Base-by-base conservation (phyloP, 1,140 invertebrate genomes). In the Periplaneta americana region DNA sequence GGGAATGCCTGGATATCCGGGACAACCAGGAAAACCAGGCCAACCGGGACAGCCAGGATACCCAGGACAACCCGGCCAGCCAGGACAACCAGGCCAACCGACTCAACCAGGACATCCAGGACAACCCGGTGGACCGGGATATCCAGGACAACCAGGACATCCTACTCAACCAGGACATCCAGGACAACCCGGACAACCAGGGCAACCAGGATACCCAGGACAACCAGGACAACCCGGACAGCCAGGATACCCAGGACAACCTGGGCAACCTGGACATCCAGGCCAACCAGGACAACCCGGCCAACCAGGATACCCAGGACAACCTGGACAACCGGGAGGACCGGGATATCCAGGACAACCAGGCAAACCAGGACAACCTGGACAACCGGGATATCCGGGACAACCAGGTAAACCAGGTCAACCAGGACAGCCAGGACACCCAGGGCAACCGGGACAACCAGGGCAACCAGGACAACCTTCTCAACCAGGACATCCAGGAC, bases 401-500 rank as follows among this genome's bases (percentile, higher is more conserved):
- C 79, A 82, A 35, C 84, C 86, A 22, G 84, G 85, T 78, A 10
- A 76, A 32, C n/a, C n/a, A n/a, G n/a, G n/a, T n/a, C n/a, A n/a
- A n/a, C n/a, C n/a, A n/a, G n/a, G n/a, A n/a, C n/a, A n/a, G n/a
- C 84, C 85, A 82, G 85, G 84, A 32, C 79, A 83, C 33, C 81
- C 83, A 34, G 82, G 84, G 34, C 31, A 82, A 5, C 83, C 84
- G 31, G 83, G 84, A n/a, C 37, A 39, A 35, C 80, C 84, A 33
- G 84, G 83, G 33, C 81, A 84, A 36, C 82, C 84, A 57, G 84
- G 83, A n/a, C n/a, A 82, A 17, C 82, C 83, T 32, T 78, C n/a
- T 75, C 82, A 78, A 78, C 78, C 28, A 75, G 76, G 75, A 34
- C 5, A 15, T 22, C 33, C 33, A 13, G 75, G 75, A 3, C 32